Evolutionary conservation across 2,113 vertebrate genomes (phyloP).

Genomic region (Tor tambroides): DNA sequence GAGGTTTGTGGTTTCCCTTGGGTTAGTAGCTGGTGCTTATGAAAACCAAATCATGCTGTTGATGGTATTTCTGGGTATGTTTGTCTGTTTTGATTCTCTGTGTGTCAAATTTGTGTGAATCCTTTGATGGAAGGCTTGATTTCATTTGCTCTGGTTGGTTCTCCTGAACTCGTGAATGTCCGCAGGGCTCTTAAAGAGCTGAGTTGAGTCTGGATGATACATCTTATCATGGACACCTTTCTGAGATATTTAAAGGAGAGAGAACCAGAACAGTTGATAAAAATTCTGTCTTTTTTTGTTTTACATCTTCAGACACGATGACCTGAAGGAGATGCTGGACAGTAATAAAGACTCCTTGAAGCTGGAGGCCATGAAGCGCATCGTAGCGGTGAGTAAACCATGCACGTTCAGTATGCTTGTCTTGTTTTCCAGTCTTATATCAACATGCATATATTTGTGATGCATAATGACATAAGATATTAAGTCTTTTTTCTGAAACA

Average conservation of each 20-base stretch:
- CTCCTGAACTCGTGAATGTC: background rate
- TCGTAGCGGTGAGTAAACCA: slow-evolving; percentile 87
- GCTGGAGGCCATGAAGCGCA: slow-evolving; percentile 98
- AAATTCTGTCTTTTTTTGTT: background rate
- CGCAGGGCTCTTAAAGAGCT: slow-evolving; percentile 6
- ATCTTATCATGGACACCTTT: background rate
- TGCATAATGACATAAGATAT: background rate
- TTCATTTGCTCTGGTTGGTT: slow-evolving; percentile 8
- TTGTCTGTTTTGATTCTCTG: background rate
- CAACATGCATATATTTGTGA: background rate
- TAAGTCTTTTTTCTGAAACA: background rate
- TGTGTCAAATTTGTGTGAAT: background rate
- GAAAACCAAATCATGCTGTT: background rate
- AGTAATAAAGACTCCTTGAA: slow-evolving; percentile 99
- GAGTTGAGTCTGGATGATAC: background rate
- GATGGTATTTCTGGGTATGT: background rate
- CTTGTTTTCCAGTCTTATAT: background rate
- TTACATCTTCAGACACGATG: slow-evolving; percentile 84
- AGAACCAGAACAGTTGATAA: background rate
- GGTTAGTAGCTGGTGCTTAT: background rate
- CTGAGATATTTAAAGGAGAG: background rate
- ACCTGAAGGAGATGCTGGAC: slow-evolving; percentile 98
- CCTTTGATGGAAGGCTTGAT: slow-evolving; percentile 7
- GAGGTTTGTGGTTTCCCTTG: background rate
- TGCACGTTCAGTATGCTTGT: background rate